Evolutionary conservation across 2,888 invertebrate genomes (phyloP), one percentile per base, ranked within the genome.

Genomic region (Pristionchus exspectatus): DNA sequence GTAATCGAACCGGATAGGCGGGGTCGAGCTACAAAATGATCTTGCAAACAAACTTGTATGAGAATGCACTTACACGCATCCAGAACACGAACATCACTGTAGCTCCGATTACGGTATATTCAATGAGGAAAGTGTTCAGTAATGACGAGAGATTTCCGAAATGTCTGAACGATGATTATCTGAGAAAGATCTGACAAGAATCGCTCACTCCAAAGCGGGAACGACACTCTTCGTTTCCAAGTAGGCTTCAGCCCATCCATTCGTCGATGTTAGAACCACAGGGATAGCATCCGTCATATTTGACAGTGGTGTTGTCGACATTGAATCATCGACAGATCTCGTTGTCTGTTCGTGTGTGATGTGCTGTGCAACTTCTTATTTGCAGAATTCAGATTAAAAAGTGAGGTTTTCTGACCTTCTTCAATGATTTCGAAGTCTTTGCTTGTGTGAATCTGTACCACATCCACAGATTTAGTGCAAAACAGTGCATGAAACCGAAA

Each of bases 401-500:
- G 44, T 50, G 44, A 5, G 3, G 7, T 12, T 30, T 2, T 16
- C 14, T 18, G 18, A 87, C 87, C 69, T 87, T 87, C 66, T 87
- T 69, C 27, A 59, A 5, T 18, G 87, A 21, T 27, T 88, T 74
- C 30, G 24, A 54, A 12, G 33, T n/a, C 30, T 88, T 88, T 3
- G 77, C 72, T 27, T 30, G 24, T 0, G 59, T 59, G 74, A 56
- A 77, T 59, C 77, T 4, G 30, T 56, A 50, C 88, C 88, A 88
- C 30, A 59, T 18, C 74, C 88, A 88, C 33, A 77, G 27, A n/a
- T 88, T 88, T 0, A 54, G 18, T 5, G 88, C 88, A n/a, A 74
- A 33, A 9, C 50, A 38, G n/a, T 88, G 88, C 88, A 88, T 88
- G 77, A 88, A 88, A 21, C 88, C 88, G 16, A 88, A 88, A 0